phyloP scores from a whole-genome alignment of 1,140 invertebrate species.

The Zaprionus gabonicus region DNA sequence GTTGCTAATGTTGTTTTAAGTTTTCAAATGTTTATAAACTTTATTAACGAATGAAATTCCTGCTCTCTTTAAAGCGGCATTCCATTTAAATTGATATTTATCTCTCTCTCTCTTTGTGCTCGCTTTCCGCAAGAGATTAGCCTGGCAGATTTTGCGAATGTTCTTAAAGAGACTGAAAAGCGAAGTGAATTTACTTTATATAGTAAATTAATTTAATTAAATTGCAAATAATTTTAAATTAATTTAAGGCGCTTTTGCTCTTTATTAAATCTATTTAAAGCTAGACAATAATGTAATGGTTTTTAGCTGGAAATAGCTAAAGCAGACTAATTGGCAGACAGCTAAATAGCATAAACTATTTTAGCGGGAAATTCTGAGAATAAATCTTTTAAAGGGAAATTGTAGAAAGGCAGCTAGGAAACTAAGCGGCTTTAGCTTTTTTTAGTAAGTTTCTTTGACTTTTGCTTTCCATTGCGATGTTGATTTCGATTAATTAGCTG shows the following conservation, averaged over 20 bases:
- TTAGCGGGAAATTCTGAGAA: not conserved
- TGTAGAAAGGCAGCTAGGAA: not conserved
- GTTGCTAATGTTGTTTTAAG: not conserved
- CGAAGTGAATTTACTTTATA: not conserved
- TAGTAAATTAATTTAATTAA: not conserved
- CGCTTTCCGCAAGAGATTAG: not conserved
- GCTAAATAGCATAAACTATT: not conserved
- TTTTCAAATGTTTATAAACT: not conserved
- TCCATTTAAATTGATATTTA: conserved; percentile 6
- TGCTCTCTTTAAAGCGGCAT: not conserved
- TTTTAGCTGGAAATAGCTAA: not conserved
- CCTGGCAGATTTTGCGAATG: not conserved
- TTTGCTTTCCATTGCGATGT: too few relatives aligned
- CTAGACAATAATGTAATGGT: not conserved
- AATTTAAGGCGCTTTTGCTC: not conserved
- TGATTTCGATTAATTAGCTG: too few relatives aligned
- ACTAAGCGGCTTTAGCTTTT: not conserved
- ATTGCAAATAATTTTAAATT: not conserved
- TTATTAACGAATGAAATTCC: not conserved
- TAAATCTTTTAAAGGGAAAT: not conserved
- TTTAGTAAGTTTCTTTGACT: too few relatives aligned
- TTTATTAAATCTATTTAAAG: not conserved
- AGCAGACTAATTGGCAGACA: not conserved
- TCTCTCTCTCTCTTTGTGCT: not conserved
- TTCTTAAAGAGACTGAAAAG: not conserved